phyloP scores from a whole-genome alignment of 2,797 vertebrate species.

The Bradypodion ventrale region DNA sequence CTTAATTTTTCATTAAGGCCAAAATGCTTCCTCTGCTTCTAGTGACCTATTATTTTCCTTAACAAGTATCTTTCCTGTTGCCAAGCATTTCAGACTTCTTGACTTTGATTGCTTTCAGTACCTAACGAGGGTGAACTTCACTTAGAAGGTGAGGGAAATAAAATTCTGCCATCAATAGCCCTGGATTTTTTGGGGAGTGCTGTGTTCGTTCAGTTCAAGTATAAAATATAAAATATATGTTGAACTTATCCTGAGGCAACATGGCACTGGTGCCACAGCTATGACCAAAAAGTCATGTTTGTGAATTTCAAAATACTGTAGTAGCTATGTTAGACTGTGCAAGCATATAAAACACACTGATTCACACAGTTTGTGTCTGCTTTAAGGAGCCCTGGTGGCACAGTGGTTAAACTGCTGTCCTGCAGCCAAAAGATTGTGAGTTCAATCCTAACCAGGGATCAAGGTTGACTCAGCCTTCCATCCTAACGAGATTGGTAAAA shows the following conservation, averaged over 20 bases:
- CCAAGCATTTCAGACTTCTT: neutral
- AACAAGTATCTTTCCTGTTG: neutral
- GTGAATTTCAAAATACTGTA: too few relatives aligned
- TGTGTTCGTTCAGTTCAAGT: neutral
- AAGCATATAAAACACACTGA: too few relatives aligned
- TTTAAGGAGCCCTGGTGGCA: too few relatives aligned
- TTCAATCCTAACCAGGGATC: too few relatives aligned
- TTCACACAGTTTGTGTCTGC: too few relatives aligned
- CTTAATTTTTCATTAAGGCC: neutral
- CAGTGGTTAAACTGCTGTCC: too few relatives aligned
- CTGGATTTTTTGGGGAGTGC: neutral
- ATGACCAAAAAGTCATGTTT: neutral
- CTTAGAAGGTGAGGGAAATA: neutral
- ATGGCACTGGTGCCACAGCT: neutral
- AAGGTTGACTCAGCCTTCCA: too few relatives aligned
- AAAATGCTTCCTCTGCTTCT: neutral
- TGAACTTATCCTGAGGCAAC: neutral
- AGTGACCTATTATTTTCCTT: neutral
- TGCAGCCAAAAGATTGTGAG: too few relatives aligned
- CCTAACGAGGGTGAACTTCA: neutral
- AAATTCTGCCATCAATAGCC: neutral
- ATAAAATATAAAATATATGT: neutral
- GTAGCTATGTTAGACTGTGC: too few relatives aligned
- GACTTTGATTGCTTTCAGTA: neutral
- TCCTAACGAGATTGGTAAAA: too few relatives aligned